Evolutionary conservation across 2,113 vertebrate genomes (phyloP).

Genomic region (Pelobates fuscus): DNA sequence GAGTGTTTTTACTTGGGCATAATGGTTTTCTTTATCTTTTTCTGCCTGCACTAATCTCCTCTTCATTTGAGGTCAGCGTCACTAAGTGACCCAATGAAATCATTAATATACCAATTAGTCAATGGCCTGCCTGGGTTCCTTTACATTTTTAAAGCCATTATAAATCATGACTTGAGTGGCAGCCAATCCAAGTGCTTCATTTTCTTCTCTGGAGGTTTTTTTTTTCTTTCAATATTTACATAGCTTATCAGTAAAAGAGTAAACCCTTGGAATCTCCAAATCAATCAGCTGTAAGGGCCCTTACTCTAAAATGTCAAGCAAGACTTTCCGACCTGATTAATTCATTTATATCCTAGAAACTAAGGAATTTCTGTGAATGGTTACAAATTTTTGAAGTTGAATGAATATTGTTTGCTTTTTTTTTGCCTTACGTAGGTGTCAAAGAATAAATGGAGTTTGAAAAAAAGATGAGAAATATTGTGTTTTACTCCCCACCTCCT

Average conservation of each 20-base stretch:
- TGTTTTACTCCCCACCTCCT: no score
- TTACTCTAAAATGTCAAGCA: conserved; percentile 34
- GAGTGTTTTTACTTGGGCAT: no score
- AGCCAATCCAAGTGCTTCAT: conserved; percentile 19
- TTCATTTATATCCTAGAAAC: conserved; percentile 17
- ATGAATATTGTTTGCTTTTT: not conserved
- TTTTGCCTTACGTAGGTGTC: not conserved
- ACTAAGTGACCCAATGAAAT: conserved; percentile 39
- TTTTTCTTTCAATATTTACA: conserved; percentile 46
- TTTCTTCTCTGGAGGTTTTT: conserved; percentile 26
- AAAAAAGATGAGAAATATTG: no score
- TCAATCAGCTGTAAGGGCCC: conserved; percentile 37
- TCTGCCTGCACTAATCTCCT: conserved; percentile 32
- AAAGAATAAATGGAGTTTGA: no score
- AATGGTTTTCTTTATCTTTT: conserved; percentile 14
- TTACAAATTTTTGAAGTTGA: not conserved
- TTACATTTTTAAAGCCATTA: conserved; percentile 33
- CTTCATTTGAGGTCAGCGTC: conserved; percentile 12
- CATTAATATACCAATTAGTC: conserved; percentile 47
- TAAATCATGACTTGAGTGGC: conserved; percentile 26
- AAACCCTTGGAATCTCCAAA: conserved; percentile 12
- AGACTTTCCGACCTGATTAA: conserved; percentile 14
- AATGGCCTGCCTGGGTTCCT: conserved; percentile 12
- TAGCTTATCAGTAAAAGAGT: conserved; percentile 44
- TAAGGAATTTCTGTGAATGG: conserved; percentile 8